Base-by-base conservation (phyloP, 30 jellyfish, hydroid and myxozoan species). In the Euphysa ruthae region DNA sequence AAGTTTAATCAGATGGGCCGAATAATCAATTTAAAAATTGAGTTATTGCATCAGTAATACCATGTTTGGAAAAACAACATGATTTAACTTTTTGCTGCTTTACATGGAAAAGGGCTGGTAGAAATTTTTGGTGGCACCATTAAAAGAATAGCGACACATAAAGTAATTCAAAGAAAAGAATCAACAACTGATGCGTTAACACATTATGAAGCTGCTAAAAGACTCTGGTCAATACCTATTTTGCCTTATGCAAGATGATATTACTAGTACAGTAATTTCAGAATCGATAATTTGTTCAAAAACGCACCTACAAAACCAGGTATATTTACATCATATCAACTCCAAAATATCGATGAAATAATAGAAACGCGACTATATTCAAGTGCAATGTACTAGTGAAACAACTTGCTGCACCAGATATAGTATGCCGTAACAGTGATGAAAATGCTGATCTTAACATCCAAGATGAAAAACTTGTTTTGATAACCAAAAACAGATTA, bases 81-180 rank as follows among this genome's bases (percentile, higher is more conserved):
- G 52, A n/a, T 12, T 38, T 38, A 38, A 38, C 12, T 38, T 38
- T 38, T 10, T 38, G 52, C 52, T 38, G 52, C 52, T 38, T 38
- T n/a, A 38, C n/a, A 38, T 38, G 52, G 52, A 38, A 38, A 38
- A 38, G n/a, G 52, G n/a, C 65, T 25, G 8, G 65, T 52, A 14
- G 65, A 52, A 7, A 25, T 25, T 52, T 7, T 52, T 52, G 65
- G 65, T 20, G 65, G 65, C 29, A 52, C 65, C 65, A 52, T 52
- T 20, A 52, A 52, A 20, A 52, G 65, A 52, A 52, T 52, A 52
- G 65, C 65, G 29, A 52, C 65, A 20, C 65, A 52, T 7, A 52
- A 52, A 20, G 65, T 52, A 52, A 52, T 52, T 20, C 65, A 52
- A 19, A 52, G 52, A 38, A 38, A 38, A 38, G 52, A 8, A 38